Percentiles rank a stretch among this genome's conserved stretches.
These are phyloP conservation scores for Pangasius krempfi DNA, from an alignment of 2,797 vertebrate genomes.

Conservation along the genomic window DNA sequence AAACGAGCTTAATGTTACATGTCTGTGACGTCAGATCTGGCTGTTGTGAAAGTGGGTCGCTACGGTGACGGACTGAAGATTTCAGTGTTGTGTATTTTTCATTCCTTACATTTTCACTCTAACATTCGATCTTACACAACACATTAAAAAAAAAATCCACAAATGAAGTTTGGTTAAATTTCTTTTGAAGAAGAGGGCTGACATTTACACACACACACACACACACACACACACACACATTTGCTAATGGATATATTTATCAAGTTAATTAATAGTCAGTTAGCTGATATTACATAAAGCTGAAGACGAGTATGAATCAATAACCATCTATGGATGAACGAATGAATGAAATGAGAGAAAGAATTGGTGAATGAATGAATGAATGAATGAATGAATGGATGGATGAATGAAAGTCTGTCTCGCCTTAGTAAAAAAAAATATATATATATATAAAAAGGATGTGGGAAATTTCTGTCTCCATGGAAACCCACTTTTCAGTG, in stretches of 20 bases:
- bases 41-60: constrained; percentile 15
- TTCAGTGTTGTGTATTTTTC: not conserved
- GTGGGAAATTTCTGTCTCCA: constrained; percentile 78
- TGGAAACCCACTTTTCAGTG: constrained; percentile 77
- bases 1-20: not conserved
- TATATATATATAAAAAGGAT: constrained; percentile 65
- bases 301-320: not conserved
- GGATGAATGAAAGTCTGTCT: not conserved
- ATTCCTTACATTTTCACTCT: not conserved
- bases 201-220: not conserved
- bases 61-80: not conserved
- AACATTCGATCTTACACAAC: not conserved
- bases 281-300: not conserved
- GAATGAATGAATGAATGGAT: not conserved
- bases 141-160: not conserved
- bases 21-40: not conserved
- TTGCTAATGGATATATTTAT: not conserved
- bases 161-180: constrained; percentile 16
- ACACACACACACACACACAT: not conserved
- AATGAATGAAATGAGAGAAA: not conserved
- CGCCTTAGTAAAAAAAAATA: not conserved
- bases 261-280: not conserved
- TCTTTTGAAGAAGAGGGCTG: not conserved
- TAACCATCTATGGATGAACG: not conserved
- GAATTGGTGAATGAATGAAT: not conserved